Evolutionary conservation across 1,140 invertebrate genomes (phyloP).

Genomic region (Aphis craccivora): DNA sequence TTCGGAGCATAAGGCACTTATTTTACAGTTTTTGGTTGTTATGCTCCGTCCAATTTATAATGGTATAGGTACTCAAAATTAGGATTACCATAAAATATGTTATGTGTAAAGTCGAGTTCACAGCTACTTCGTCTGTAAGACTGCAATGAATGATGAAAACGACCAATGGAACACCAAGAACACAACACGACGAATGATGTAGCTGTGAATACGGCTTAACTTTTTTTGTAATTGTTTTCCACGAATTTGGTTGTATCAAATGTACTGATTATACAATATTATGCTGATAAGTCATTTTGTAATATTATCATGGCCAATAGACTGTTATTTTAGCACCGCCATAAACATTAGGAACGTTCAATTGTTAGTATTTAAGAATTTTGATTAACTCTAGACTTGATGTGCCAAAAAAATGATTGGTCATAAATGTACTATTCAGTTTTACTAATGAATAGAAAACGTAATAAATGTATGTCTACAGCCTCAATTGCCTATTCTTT

Average conservation of each 20-base stretch:
- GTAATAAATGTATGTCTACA: background rate
- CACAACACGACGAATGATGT: too few species aligned
- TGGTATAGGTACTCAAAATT: background rate
- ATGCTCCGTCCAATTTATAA: background rate
- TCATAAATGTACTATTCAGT: background rate
- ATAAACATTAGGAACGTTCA: background rate
- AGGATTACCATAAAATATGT: background rate
- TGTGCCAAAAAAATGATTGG: conserved; percentile 21
- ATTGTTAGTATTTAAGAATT: conserved; percentile 16
- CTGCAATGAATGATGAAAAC: too few species aligned
- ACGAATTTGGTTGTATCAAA: background rate
- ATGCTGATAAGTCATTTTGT: background rate
- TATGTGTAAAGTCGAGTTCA: background rate
- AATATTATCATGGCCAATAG: background rate
- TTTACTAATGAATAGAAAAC: background rate
- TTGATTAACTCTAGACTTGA: conserved; percentile 28
- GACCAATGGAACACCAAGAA: too few species aligned
- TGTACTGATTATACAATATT: background rate
- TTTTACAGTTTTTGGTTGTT: background rate
- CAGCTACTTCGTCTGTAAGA: too few species aligned
- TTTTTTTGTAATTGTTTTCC: background rate
- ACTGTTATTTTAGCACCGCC: conserved; percentile 37
- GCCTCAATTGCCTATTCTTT: conserved; percentile 8
- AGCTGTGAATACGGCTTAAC: too few species aligned
- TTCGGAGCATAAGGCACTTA: background rate